Conservation (phyloP, 1,140 invertebrate species). For the Paralvinella palmiformis region DNA sequence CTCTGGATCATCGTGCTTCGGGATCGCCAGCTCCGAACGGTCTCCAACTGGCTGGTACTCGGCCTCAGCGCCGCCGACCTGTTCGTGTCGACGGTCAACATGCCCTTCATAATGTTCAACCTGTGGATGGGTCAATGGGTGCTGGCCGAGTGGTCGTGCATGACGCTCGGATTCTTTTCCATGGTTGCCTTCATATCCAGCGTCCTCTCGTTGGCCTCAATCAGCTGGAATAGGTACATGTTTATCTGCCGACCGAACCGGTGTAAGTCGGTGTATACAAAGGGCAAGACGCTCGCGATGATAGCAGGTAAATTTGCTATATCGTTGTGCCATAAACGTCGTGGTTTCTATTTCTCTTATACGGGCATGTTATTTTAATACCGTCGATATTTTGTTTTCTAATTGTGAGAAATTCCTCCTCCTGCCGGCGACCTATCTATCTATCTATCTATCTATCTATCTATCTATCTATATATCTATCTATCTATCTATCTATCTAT, state of each 20-base stretch:
- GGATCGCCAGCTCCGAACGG: neutral
- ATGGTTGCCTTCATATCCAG: slow-evolving; percentile 27
- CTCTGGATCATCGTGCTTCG: slow-evolving; percentile 28
- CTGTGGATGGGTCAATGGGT: slow-evolving; percentile 19
- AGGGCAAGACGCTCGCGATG: slow-evolving; percentile 14
- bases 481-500: too few relatives aligned
- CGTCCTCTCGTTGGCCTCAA: slow-evolving; percentile 26
- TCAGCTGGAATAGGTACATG: slow-evolving; percentile 26
- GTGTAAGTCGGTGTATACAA: slow-evolving; percentile 22
- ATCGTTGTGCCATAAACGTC: too few relatives aligned
- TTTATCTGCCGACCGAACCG: slow-evolving; percentile 17
- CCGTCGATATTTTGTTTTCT: too few relatives aligned
- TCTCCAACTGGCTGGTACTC: neutral
- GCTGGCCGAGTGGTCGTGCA: slow-evolving; percentile 15
- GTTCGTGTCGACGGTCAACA: slow-evolving; percentile 21
- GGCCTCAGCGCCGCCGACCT: slow-evolving; percentile 21
- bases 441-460: too few relatives aligned
- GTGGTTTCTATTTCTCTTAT: too few relatives aligned
- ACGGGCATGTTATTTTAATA: too few relatives aligned
- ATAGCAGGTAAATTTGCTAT: slow-evolving; percentile 18
- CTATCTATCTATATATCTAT: too few relatives aligned
- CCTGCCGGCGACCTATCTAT: too few relatives aligned
- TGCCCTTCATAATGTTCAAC: slow-evolving; percentile 22
- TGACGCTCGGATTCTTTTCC: slow-evolving; percentile 22
- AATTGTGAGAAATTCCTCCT: too few relatives aligned